Percentiles rank a stretch among this genome's conserved stretches.
Evolutionary conservation across 2,797 vertebrate species (phyloP).

Genomic region (Harpagifer antarcticus): DNA sequence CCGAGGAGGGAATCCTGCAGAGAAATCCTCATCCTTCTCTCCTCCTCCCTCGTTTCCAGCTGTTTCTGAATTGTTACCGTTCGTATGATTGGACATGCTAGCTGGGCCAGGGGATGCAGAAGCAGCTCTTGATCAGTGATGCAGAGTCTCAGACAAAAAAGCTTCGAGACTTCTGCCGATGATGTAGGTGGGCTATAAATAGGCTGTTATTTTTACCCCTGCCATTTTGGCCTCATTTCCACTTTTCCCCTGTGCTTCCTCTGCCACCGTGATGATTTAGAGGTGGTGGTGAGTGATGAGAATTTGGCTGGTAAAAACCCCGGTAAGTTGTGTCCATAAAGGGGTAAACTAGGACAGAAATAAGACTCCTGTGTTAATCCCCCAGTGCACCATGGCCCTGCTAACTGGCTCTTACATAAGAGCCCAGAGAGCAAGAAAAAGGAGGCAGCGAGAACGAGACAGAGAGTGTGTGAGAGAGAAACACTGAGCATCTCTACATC

Average conservation of each 20-base stretch:
- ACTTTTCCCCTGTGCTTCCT: slow-evolving; percentile 76
- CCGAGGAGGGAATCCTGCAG: slow-evolving; percentile 72
- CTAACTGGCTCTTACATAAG: slow-evolving; percentile 83
- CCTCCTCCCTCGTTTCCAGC: slow-evolving; percentile 55
- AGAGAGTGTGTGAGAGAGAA: slow-evolving; percentile 52
- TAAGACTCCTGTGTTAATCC: slow-evolving; percentile 79
- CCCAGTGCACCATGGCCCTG: slow-evolving; percentile 73
- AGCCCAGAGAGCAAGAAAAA: slow-evolving; percentile 68
- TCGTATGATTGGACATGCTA: slow-evolving; percentile 38
- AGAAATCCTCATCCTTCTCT: slow-evolving; percentile 59
- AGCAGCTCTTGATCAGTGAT: slow-evolving; percentile 60
- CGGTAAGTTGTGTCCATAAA: slow-evolving; percentile 66
- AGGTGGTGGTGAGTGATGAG: slow-evolving; percentile 66
- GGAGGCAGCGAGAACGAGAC: slow-evolving; percentile 51
- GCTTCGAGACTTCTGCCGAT: slow-evolving; percentile 79
- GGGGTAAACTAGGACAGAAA: slow-evolving; percentile 77
- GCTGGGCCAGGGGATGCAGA: slow-evolving; percentile 44
- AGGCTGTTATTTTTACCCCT: slow-evolving; percentile 87
- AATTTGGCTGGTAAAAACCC: slow-evolving; percentile 49
- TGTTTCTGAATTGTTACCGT: slow-evolving; percentile 56
- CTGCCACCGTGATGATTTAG: slow-evolving; percentile 71
- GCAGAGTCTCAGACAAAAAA: slow-evolving; percentile 72
- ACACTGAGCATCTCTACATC: slow-evolving; percentile 50
- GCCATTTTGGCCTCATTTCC: slow-evolving; percentile 87
- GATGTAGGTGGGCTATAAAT: slow-evolving; percentile 87